phyloP scores from a whole-genome alignment of 2,113 vertebrate genomes.

The Pavo muticus region DNA sequence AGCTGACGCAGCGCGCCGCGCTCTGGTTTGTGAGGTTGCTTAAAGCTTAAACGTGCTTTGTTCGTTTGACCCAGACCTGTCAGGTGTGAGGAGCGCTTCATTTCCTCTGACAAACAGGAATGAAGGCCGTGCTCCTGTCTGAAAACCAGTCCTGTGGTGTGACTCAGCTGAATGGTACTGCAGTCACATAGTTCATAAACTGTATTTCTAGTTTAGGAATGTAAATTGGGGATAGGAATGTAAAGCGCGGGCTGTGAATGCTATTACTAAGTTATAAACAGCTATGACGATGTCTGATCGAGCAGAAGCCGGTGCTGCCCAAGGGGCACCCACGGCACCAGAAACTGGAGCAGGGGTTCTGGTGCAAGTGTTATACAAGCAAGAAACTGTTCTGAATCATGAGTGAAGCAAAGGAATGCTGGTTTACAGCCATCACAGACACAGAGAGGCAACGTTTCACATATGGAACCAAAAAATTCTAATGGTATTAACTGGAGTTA shows the following conservation, averaged over 20 bases:
- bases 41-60: neutral
- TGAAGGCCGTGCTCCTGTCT: neutral
- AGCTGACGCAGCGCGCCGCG: no score
- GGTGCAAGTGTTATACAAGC: neutral
- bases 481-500: neutral
- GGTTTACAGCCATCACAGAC: neutral
- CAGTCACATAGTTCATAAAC: neutral
- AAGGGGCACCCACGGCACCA: no score
- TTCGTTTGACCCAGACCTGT: neutral
- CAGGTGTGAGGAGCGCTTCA: neutral
- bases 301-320: no score
- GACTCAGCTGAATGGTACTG: neutral
- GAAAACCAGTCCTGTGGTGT: neutral
- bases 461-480: neutral
- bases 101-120: neutral
- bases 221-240: neutral
- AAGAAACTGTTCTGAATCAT: neutral
- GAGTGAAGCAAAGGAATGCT: neutral
- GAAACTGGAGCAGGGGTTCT: neutral
- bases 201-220: neutral
- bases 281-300: neutral
- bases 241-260: neutral
- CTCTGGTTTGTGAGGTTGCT: neutral
- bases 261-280: neutral
- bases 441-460: neutral